Base-by-base conservation (phyloP, 2,888 invertebrate species). In the Dicyrtoma fusca region DNA sequence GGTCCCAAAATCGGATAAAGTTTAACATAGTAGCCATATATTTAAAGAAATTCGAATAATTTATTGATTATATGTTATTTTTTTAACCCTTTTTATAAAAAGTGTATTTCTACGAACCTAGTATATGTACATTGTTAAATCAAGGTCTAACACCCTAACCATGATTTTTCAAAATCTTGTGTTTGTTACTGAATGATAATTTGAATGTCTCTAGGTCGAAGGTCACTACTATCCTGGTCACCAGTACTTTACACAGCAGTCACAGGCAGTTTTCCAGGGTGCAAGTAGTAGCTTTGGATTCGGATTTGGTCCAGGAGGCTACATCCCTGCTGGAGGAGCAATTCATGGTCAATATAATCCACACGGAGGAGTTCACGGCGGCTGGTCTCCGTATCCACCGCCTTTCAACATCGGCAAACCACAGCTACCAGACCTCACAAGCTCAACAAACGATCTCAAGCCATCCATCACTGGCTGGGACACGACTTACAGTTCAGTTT, bases 381-480 rank as follows among this genome's bases (percentile, higher is more conserved):
- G 51, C 8, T 51, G 26, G 21, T 11, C 49, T 14, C 11, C 53
- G 10, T 53, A 26, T 34, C 59, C 59, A 4, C 34, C 59, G 11
- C 59, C 59, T 8, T 23, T 26, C 10, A 26, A 26, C 25, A 17
- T 59, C 26, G 55, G 19, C 13, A 61, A 61, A 61, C 61, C 61
- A 61, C 57, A n/a, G 13, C 14, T 23, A 17, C 53, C 42, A 53
- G 69, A 61, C 61, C 19, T 61, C 42, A 61, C 61, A 61, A 42
- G 34, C 21, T 61, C 61, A 17, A 42, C 61, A 23, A 73, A 69
- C 66, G 66, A 72, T 19, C 71, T 79, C 17, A 77, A 76, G 47
- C 79, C 77, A 6, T 76, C 77, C 0, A 57, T 76, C n/a, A 75
- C 75, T 23, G 77, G 79, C 42, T 79, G 79, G 79, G 77, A 79